Conservation (phyloP, 2,113 vertebrate genomes). For the Nothobranchius kuhntae region DNA sequence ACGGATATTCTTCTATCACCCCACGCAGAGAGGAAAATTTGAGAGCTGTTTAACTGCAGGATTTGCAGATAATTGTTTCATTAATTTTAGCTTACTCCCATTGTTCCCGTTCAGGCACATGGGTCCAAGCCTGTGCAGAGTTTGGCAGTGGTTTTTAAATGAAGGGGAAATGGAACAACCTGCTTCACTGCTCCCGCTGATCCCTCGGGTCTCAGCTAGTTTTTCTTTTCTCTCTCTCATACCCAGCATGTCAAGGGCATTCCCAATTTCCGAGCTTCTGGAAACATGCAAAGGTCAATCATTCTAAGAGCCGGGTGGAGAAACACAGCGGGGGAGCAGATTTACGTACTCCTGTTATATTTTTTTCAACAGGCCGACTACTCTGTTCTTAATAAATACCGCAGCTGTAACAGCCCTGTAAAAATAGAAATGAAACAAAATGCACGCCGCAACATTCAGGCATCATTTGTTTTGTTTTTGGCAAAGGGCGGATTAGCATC, state of each 20-base stretch:
- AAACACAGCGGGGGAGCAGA: slow-evolving; percentile 51
- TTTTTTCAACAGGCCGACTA: slow-evolving; percentile 43
- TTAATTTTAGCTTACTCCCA: slow-evolving; percentile 69
- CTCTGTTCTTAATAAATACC: slow-evolving; percentile 64
- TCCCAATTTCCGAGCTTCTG: slow-evolving; percentile 65
- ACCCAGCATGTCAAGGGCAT: slow-evolving; percentile 74
- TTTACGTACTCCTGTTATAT: slow-evolving; percentile 51
- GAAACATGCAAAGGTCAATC: slow-evolving; percentile 70
- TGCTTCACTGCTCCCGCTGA: slow-evolving; percentile 72
- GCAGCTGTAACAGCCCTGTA: slow-evolving; percentile 31
- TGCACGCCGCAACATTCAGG: slow-evolving; percentile 32
- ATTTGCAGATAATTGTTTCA: slow-evolving; percentile 74
- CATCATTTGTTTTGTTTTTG: slow-evolving; percentile 55
- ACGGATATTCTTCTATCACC: slow-evolving; percentile 54
- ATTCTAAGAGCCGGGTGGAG: slow-evolving; percentile 57
- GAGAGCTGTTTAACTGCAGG: slow-evolving; percentile 68
- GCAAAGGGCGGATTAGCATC: slow-evolving; percentile 58
- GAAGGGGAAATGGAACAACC: slow-evolving; percentile 75
- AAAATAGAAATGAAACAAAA: slow-evolving; percentile 40
- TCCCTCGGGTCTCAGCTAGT: slow-evolving; percentile 68
- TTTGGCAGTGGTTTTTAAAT: slow-evolving; percentile 65
- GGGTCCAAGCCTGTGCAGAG: slow-evolving; percentile 50
- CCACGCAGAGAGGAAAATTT: slow-evolving; percentile 57
- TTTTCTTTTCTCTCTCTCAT: slow-evolving; percentile 57
- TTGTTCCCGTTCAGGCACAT: slow-evolving; percentile 60